These are phyloP conservation scores for Ormyrus nitidulus DNA, from an alignment of 2,888 invertebrate species.

Conservation along the genomic window DNA sequence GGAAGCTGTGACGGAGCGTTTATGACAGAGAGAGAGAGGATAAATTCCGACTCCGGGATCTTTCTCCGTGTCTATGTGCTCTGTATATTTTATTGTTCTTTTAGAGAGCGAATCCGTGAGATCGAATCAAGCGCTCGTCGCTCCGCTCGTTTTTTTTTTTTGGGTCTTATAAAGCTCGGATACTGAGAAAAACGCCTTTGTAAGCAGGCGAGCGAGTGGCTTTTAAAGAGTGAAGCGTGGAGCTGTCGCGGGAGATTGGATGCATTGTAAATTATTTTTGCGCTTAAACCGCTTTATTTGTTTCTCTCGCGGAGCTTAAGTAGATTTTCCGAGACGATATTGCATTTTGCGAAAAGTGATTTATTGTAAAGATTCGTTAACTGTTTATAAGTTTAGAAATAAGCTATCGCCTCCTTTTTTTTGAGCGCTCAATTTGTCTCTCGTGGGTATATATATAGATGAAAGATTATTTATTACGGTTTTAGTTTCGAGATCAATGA, in stretches of 20 bases:
- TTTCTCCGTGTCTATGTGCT: constrained; percentile 29
- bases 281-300: too few species aligned
- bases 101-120: constrained; percentile 44
- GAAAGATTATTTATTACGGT: neutral
- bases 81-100: constrained; percentile 47
- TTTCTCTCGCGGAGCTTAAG: too few species aligned
- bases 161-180: constrained; percentile 4
- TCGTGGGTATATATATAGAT: neutral
- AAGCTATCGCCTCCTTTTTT: too few species aligned
- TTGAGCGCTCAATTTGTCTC: neutral
- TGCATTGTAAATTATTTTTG: constrained; percentile 15
- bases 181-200: constrained; percentile 41
- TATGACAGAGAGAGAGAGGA: constrained; percentile 26
- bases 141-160: neutral
- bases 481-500: neutral
- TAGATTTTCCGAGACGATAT: too few species aligned
- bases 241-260: neutral
- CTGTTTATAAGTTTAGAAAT: too few species aligned
- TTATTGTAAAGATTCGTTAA: too few species aligned
- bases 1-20: constrained; percentile 48
- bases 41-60: constrained; percentile 31
- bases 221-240: constrained; percentile 24
- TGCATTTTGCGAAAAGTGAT: too few species aligned
- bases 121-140: constrained; percentile 32
- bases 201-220: constrained; percentile 9